phyloP scores from a whole-genome alignment of 1,140 invertebrate genomes.

The Drosophila guanche region DNA sequence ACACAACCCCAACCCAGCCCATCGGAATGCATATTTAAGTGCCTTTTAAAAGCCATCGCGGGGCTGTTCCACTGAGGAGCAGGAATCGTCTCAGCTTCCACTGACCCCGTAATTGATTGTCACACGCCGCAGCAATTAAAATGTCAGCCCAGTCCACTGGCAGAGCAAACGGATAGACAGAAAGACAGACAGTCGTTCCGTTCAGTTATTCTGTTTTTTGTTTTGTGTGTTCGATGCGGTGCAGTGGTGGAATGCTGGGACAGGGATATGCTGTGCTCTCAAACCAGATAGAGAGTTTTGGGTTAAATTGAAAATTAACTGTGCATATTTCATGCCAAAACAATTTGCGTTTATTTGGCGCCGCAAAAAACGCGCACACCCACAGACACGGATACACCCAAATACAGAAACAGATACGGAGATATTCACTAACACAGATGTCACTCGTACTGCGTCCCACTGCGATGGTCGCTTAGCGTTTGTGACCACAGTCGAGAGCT shows the following conservation, averaged over 20 bases:
- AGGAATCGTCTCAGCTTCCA: constrained; percentile 42
- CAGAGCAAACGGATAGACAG: constrained; percentile 5
- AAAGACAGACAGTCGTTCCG: constrained; percentile 10
- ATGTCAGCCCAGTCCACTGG: constrained; percentile 42
- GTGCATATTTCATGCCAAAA: constrained; percentile 68
- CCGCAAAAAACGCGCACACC: constrained; percentile 19
- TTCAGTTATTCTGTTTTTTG: constrained; percentile 25
- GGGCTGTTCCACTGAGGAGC: constrained; percentile 22
- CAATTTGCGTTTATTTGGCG: constrained; percentile 65
- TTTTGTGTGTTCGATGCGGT: constrained; percentile 29
- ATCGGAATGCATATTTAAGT: constrained; percentile 66
- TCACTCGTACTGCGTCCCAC: neutral
- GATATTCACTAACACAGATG: too few species aligned
- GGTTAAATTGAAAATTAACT: constrained; percentile 66
- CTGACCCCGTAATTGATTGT: constrained; percentile 73
- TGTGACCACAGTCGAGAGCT: constrained; percentile 39
- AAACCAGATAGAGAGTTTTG: neutral
- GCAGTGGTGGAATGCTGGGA: too few species aligned
- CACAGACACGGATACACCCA: constrained; percentile 5
- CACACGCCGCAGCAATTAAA: constrained; percentile 72
- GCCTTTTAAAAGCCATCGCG: constrained; percentile 64
- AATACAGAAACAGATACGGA: too few species aligned
- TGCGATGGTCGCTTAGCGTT: constrained; percentile 49
- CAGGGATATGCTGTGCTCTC: constrained; percentile 4
- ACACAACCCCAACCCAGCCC: neutral